Base-by-base conservation (phyloP, 2,113 vertebrate genomes). In the Lipotes vexillifer region DNA sequence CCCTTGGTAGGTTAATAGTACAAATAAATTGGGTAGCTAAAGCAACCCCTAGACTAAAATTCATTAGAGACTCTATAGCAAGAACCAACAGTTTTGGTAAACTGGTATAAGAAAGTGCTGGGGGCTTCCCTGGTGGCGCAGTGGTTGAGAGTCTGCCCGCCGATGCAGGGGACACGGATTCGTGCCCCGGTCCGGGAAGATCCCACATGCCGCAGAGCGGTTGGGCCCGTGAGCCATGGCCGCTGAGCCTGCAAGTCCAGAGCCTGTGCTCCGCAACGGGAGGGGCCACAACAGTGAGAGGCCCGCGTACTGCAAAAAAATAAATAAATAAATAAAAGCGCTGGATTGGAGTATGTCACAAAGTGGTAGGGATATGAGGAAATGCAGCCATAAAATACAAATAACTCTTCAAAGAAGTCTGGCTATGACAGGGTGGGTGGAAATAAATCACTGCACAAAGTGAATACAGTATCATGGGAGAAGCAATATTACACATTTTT, bases 311-410 rank as follows among this genome's bases (percentile, higher is more conserved):
- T 1, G 44, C 7, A 6, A 41, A 41, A 41, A 44, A n/a, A n/a
- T n/a, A n/a, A n/a, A n/a, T n/a, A n/a, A n/a, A n/a, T n/a, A n/a
- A n/a, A n/a, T n/a, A n/a, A n/a, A n/a, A n/a, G n/a, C n/a, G 15
- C 4, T 83, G 23, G 33, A 68, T 14, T 52, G 9, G 11, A 72
- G n/a, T 63, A 17, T 74, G 46, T 80, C 46, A 77, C 8, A 6
- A 38, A 89, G 18, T 80, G 17, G 15, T 8, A 71, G 25, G 18
- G 2, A 29, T 65, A 52, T 20, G 18, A 84, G 8, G 55, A 90
- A 96, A 77, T 49, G 25, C 7, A 93, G 82, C 31, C 31, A 74
- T 46, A 36, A 92, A 63, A 92, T n/a, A 15, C 21, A 94, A 93
- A 17, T 74, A 85, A 52, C n/a, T 84, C 88, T 81, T 86, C 31